Evolutionary conservation across 2,888 invertebrate genomes (phyloP), one percentile per base, ranked within the genome.

Genomic region (Platycnemis pennipes): DNA sequence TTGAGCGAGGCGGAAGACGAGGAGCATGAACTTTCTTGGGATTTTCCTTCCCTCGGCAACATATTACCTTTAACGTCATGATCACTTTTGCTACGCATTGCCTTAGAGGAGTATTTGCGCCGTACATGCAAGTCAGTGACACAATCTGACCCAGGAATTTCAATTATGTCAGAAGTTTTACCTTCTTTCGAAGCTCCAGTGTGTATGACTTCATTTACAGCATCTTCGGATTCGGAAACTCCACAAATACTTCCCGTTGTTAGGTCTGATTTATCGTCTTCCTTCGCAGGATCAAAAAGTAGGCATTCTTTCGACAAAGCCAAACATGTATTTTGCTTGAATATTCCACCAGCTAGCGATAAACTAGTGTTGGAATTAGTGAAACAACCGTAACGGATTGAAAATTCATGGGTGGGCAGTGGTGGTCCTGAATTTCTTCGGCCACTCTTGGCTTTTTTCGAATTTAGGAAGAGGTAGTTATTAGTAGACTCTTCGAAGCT

Each of bases 41-140:
- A 91, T 44, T 44, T 91, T n/a, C 42, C 56, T 91, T 69, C 63
- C 31, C n/a, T 63, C 56, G 22, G 22, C 0, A 45, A 91, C 22
- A 91, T 13, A n/a, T 91, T 63, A 56, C 49, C 91, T 91, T 63
- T 91, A 3, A 91, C 91, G 69, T 91, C 49, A 44, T 91, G 91
- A 69, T 91, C 91, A 63, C 91, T 91, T 44, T 91, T 91, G 44
- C 91, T 91, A n/a, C 91, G 91, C 56, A 91, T 91, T 44, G 91
- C 91, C 44, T 91, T 91, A 19, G 91, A 91, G 42, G 37, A 63
- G n/a, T 53, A 63, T 63, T 63, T 37, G n/a, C 44, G 56, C 8
- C 63, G 49, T 22, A 44, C 45, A 19, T 22, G 42, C 69, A 91
- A 91, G 42, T 91, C 91, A 44, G 56, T 69, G 26, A 69, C 91